phyloP scores from a whole-genome alignment of 2,113 vertebrate genomes.

The Phyllopteryx taeniolatus region DNA sequence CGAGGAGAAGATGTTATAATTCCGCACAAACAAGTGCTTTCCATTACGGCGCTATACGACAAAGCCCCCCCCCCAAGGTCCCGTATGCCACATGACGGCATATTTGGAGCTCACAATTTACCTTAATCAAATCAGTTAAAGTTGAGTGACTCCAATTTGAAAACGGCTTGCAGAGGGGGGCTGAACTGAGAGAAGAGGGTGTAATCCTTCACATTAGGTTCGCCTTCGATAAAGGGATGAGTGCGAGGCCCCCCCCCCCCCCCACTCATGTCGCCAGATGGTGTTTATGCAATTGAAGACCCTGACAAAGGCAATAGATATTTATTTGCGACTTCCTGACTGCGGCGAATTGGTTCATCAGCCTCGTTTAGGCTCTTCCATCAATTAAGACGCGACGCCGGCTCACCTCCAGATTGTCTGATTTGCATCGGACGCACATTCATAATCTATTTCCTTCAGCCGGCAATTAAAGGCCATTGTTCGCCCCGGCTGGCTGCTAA shows the following conservation, averaged over 20 bases:
- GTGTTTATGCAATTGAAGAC: constrained; percentile 67
- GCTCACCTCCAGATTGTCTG: constrained; percentile 42
- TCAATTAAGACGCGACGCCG: constrained; percentile 57
- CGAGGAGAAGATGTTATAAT: constrained; percentile 36
- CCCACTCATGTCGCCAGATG: constrained; percentile 53
- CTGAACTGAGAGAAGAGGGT: constrained; percentile 23
- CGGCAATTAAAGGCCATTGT: constrained; percentile 30
- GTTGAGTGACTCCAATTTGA: constrained; percentile 46
- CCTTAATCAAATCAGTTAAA: constrained; percentile 66
- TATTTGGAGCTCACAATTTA: constrained; percentile 55
- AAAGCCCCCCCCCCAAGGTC: constrained; percentile 11
- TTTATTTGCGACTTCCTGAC: constrained; percentile 48
- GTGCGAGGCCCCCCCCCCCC: constrained; percentile 19
- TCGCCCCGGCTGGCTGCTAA: constrained; percentile 1
- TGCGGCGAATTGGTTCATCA: constrained; percentile 51
- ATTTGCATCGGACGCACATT: constrained; percentile 43
- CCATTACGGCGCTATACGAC: constrained; percentile 43
- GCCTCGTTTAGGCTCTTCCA: constrained; percentile 52
- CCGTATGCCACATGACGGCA: constrained; percentile 39
- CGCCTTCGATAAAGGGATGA: not conserved
- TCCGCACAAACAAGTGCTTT: constrained; percentile 46
- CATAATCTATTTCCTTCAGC: constrained; percentile 37
- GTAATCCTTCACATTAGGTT: constrained; percentile 23
- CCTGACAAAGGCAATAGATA: constrained; percentile 46
- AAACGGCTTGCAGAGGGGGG: constrained; percentile 36